phyloP scores from a whole-genome alignment of 2,888 invertebrate species.

The Metopia argyrocephala region DNA sequence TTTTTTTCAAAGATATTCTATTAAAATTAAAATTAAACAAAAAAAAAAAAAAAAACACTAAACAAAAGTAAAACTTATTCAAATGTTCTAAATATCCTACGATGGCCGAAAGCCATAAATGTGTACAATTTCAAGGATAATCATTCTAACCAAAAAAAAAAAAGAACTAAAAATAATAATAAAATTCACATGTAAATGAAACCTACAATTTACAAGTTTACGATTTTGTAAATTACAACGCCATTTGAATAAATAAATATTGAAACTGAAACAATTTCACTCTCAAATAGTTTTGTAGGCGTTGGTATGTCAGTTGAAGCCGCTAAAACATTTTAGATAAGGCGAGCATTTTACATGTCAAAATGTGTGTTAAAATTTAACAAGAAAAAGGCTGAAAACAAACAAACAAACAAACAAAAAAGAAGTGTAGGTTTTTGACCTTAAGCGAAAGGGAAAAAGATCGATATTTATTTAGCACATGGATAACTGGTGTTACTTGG shows the following conservation, averaged over 20 bases:
- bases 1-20: not conserved
- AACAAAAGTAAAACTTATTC: conserved; percentile 22
- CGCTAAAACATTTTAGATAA: not conserved
- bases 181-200: too few relatives aligned
- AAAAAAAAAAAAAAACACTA: not conserved
- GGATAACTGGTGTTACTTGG: too few relatives aligned
- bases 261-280: conserved; percentile 7
- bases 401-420: too few relatives aligned
- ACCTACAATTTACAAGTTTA: not conserved
- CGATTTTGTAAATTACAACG: conserved; percentile 10
- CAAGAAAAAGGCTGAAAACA: too few relatives aligned
- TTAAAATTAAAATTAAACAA: not conserved
- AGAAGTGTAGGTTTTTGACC: too few relatives aligned
- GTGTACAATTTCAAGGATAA: conserved; percentile 35
- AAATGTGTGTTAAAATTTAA: too few relatives aligned
- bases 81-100: conserved; percentile 5
- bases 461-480: too few relatives aligned
- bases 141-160: conserved; percentile 8
- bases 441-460: too few relatives aligned
- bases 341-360: too few relatives aligned
- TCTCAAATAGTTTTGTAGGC: not conserved
- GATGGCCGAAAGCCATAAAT: conserved; percentile 27
- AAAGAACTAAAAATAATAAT: too few relatives aligned
- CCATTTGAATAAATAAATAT: conserved; percentile 25
- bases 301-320: not conserved